These are phyloP conservation scores for Riparia riparia DNA, from an alignment of 2,113 vertebrate genomes.

Conservation along the genomic window DNA sequence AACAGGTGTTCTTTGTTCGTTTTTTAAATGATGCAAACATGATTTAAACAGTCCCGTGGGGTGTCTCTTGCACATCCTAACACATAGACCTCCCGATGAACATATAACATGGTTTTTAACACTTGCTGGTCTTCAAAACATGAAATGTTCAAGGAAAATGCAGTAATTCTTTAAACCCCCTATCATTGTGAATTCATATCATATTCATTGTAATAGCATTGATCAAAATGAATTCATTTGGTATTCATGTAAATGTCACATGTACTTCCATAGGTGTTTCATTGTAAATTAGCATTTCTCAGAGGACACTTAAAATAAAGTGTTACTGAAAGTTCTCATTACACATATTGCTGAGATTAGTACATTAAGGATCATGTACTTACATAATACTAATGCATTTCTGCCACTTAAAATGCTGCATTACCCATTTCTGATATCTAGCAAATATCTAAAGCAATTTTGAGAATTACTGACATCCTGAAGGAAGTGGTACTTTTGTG, in stretches of 20 bases:
- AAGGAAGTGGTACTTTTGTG: constrained; percentile 73
- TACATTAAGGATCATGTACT: constrained; percentile 86
- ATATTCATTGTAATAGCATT: constrained; percentile 82
- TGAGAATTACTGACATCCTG: constrained; percentile 79
- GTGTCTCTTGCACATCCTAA: not conserved
- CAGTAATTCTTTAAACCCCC: constrained; percentile 64
- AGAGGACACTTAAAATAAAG: constrained; percentile 87
- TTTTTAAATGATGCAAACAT: not conserved
- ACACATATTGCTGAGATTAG: constrained; percentile 83
- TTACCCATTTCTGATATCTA: constrained; percentile 80
- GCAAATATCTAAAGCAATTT: constrained; percentile 80
- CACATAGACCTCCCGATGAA: not conserved
- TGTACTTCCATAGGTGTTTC: constrained; percentile 86
- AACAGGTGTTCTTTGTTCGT: not conserved
- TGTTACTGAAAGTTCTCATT: constrained; percentile 87
- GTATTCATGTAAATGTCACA: constrained; percentile 85
- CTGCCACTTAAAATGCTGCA: constrained; percentile 80
- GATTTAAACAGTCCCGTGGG: not conserved
- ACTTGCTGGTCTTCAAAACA: constrained; percentile 45
- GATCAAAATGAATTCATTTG: constrained; percentile 86
- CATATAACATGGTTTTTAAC: not conserved
- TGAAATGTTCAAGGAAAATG: constrained; percentile 70
- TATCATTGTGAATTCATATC: constrained; percentile 79
- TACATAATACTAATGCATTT: constrained; percentile 82
- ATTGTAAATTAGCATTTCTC: constrained; percentile 87